Evolutionary conservation across 2,113 vertebrate genomes (phyloP).

Genomic region (Corynorhinus townsendii): DNA sequence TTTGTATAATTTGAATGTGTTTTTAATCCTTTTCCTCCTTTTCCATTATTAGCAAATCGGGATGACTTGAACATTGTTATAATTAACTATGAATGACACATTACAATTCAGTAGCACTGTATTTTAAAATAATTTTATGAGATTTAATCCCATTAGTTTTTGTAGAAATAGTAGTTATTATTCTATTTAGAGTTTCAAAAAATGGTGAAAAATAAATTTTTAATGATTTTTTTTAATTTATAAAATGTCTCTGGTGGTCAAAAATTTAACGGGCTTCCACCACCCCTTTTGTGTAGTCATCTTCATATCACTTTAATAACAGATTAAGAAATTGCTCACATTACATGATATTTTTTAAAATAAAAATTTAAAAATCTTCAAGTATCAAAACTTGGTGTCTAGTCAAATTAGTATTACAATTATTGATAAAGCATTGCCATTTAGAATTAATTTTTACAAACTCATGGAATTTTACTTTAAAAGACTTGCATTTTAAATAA

Average conservation of each 20-base stretch:
- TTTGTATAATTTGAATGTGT: background rate
- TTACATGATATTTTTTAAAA: background rate
- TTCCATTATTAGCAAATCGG: background rate
- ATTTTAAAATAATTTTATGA: background rate
- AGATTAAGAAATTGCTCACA: background rate
- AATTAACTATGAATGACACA: background rate
- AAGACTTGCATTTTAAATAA: background rate
- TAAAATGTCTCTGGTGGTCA: background rate
- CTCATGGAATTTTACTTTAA: background rate
- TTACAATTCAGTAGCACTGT: background rate
- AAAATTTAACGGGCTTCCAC: background rate
- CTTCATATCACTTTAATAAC: background rate
- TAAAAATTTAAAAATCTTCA: background rate
- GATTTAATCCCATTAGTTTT: background rate
- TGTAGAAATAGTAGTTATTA: background rate
- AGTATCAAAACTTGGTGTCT: background rate
- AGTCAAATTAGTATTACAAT: background rate
- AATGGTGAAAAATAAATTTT: too few relatives aligned
- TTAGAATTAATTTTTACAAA: background rate
- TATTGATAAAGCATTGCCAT: background rate
- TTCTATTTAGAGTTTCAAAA: background rate
- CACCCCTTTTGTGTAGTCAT: background rate
- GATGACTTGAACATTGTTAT: background rate
- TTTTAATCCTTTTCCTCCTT: background rate
- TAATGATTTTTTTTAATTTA: background rate